Conservation (phyloP, 2,888 invertebrate species). For the Epistrophe eligans region DNA sequence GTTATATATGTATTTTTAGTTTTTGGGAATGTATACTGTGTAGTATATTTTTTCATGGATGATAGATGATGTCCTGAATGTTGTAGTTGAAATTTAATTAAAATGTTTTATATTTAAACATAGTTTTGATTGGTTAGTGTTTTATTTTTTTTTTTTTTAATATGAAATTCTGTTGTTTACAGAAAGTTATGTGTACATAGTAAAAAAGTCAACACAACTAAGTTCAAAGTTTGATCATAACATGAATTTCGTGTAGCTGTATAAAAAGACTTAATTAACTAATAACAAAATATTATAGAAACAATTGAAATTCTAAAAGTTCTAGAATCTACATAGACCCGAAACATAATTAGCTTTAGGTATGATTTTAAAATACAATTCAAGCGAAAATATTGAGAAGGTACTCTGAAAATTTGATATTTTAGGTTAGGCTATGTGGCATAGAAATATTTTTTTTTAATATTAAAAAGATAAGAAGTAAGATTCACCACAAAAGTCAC, state of each 20-base stretch:
- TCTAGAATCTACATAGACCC: no score
- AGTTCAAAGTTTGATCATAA: not conserved
- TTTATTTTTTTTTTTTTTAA: not conserved
- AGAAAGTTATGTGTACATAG: not conserved
- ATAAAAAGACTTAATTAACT: no score
- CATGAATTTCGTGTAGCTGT: not conserved
- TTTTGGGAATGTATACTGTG: slow-evolving; percentile 4
- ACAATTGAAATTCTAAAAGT: no score
- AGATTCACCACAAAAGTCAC: no score
- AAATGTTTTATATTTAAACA: slow-evolving; percentile 39
- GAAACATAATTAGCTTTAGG: no score
- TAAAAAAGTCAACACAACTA: not conserved
- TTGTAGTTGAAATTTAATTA: slow-evolving; percentile 38
- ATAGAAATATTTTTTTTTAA: no score
- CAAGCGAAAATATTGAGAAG: no score
- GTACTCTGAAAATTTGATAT: no score
- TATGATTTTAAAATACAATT: no score
- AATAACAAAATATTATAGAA: no score
- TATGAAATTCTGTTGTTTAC: not conserved
- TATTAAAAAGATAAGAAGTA: no score
- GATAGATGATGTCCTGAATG: slow-evolving; percentile 54
- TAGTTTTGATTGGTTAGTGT: slow-evolving; percentile 11
- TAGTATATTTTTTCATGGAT: slow-evolving; percentile 30
- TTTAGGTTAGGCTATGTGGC: no score
- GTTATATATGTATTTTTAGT: not conserved